Base-by-base conservation (phyloP, 2,888 invertebrate genomes). In the Mystacides longicornis region DNA sequence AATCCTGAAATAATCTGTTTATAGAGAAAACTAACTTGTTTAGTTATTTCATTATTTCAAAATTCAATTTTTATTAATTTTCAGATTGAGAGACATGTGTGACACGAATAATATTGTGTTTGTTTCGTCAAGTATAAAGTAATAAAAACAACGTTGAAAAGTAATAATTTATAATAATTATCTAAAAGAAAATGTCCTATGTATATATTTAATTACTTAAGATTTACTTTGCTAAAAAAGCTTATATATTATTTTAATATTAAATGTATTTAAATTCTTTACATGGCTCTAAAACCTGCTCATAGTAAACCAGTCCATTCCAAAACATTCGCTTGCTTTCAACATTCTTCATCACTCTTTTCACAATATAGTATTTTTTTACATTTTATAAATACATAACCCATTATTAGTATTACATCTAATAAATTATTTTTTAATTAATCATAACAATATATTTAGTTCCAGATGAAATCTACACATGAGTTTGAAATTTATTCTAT, bases 211-310 rank as follows among this genome's bases (percentile, higher is more conserved):
- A 23, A 19, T 51, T 57, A 47, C 57, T 57, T 57, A 57, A 45
- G 49, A 51, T 52, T 52, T 57, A 57, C 52, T 52, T 57, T 52
- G 51, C 57, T 57, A 57, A 52, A 54, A 57, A 57, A 57, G 57
- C 57, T 57, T 57, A 57, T 42, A 18, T 52, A 45, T 11, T 11
- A n/a, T 23, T 27, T 54, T 49, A 54, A 55, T 55, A 53, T 54
- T 56, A 53, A 37, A 33, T 37, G n/a, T 49, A 21, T 52, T 21
- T 22, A 55, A 50, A 45, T 20, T 57, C 57, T 61, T 60, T 56
- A 59, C 57, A 59, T 47, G 50, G 57, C 52, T 57, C 55, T 54
- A 51, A n/a, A 37, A 33, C 37, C 37, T 37, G 37, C 3, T 27
- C 23, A 37, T 23, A 21, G 20, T 54, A 48, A 37, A 27, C 47